Evolutionary conservation across 2,888 invertebrate genomes (phyloP), one percentile per base, ranked within the genome.

Genomic region (Microchrysa polita): DNA sequence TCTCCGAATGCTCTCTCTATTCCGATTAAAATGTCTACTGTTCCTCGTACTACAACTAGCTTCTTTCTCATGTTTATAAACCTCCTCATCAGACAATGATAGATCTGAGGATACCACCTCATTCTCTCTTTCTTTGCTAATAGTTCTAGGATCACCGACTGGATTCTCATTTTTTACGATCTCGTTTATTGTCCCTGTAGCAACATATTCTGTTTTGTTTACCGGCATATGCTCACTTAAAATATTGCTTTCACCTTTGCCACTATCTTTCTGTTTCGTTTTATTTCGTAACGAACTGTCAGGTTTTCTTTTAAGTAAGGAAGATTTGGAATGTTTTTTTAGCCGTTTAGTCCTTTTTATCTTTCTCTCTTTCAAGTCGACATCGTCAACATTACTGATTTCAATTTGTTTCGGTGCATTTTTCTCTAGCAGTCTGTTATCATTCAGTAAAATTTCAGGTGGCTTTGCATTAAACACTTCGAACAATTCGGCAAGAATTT

Each of bases 401-500:
- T 79, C 78, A 80, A 83, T 77, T 85, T 85, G 79, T 80, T 83
- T 61, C 77, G 82, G 80, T 73, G 81, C 77, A 69, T 80, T 80
- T 69, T 80, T 83, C 7, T 79, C 76, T 75, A 81, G 74, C 52
- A 81, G 83, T n/a, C 67, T 72, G 34, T 86, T 82, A 81, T 85
- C 88, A 63, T 86, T 85, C 23, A 84, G 74, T 52, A 89, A 84
- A 78, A 87, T 88, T 34, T 88, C 80, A 12, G 89, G 92, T 14
- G 92, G 92, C 77, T 88, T 89, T 1, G 92, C 92, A 83, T 92
- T 92, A 80, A 93, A 93, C 0, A 83, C 83, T 79, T 92, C 87
- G 80, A 95, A 94, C 0, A 95, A 85, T 83, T 95, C 95, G 0
- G 93, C 91, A 20, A 95, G 86, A 79, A 95, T 94, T 84, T 95